Evolutionary conservation across 2,888 invertebrate genomes (phyloP).

Genomic region (Gnatocerus cornutus): DNA sequence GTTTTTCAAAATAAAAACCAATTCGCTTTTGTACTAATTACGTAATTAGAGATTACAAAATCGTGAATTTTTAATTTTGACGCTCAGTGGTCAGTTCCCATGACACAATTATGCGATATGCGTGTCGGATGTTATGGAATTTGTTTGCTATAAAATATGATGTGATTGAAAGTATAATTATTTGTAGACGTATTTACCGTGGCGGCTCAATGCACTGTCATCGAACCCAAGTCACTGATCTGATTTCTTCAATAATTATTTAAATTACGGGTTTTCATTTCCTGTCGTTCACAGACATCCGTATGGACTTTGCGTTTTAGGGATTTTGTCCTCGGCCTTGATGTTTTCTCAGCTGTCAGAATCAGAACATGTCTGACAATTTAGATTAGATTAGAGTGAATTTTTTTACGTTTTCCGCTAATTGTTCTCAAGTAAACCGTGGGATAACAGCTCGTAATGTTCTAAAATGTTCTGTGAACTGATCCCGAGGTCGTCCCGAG

Average conservation of each 20-base stretch:
- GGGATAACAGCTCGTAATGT: constrained; percentile 54
- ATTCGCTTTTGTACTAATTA: neutral
- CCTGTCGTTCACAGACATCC: neutral
- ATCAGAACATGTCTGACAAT: constrained; percentile 57
- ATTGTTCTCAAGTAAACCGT: constrained; percentile 56
- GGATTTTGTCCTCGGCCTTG: constrained; percentile 18
- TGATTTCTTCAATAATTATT: too few species aligned
- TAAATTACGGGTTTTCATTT: neutral
- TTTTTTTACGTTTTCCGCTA: constrained; percentile 49
- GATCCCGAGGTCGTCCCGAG: constrained; percentile 48
- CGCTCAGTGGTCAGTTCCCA: neutral
- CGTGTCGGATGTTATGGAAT: neutral
- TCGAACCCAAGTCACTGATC: neutral
- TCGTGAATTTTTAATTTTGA: neutral
- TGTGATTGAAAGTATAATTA: neutral
- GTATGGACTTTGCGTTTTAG: constrained; percentile 6
- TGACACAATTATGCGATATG: constrained; percentile 15
- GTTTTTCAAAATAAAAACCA: too few species aligned
- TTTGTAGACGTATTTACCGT: too few species aligned
- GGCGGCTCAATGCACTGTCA: neutral
- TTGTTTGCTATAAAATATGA: neutral
- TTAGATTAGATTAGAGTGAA: constrained; percentile 57
- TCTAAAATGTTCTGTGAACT: constrained; percentile 53
- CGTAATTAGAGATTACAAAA: neutral
- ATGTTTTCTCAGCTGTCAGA: constrained; percentile 59